A percentile compares a stretch with the other conserved stretches of the same genome.
phyloP scores from a whole-genome alignment of 2,888 invertebrate species.

The Caenorhabditis japonica region DNA sequence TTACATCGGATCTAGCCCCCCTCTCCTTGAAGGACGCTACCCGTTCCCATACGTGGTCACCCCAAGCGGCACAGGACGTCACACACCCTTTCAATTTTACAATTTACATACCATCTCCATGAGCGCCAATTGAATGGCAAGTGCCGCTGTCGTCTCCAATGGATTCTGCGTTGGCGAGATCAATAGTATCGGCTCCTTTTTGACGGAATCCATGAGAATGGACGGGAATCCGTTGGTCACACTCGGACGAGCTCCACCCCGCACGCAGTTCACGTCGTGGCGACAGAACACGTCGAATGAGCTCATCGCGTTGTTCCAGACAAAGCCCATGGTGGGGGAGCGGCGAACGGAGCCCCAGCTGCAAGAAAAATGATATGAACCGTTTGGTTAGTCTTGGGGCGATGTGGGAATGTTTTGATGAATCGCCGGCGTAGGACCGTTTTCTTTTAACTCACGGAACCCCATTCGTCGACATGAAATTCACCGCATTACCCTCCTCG shows the following conservation, averaged over 20 bases:
- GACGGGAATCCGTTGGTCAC: conserved; percentile 34
- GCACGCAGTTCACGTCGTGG: conserved; percentile 36
- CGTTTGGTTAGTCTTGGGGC: too few species aligned
- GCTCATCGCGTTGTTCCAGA: conserved; percentile 65
- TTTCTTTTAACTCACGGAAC: conserved; percentile 57
- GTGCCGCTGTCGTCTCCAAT: conserved; percentile 25
- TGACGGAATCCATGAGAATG: conserved; percentile 19
- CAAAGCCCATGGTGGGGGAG: conserved; percentile 53
- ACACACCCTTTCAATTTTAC: neutral
- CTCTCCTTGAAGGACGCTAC: too few species aligned
- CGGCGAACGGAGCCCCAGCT: conserved; percentile 60
- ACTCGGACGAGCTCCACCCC: conserved; percentile 42
- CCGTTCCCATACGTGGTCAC: too few species aligned
- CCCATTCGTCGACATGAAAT: conserved; percentile 48
- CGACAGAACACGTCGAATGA: conserved; percentile 54
- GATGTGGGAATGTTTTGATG: neutral
- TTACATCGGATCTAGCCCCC: too few species aligned
- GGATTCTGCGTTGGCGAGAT: conserved; percentile 28
- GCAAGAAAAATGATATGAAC: too few species aligned
- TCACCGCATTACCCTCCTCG: conserved; percentile 50
- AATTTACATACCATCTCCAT: conserved; percentile 38
- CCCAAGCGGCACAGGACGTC: neutral
- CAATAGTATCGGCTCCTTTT: conserved; percentile 17
- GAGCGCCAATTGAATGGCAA: conserved; percentile 17
- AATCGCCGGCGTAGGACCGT: too few species aligned